Conservation (phyloP, 2,797 vertebrate genomes). For the Micromesistius poutassou region DNA sequence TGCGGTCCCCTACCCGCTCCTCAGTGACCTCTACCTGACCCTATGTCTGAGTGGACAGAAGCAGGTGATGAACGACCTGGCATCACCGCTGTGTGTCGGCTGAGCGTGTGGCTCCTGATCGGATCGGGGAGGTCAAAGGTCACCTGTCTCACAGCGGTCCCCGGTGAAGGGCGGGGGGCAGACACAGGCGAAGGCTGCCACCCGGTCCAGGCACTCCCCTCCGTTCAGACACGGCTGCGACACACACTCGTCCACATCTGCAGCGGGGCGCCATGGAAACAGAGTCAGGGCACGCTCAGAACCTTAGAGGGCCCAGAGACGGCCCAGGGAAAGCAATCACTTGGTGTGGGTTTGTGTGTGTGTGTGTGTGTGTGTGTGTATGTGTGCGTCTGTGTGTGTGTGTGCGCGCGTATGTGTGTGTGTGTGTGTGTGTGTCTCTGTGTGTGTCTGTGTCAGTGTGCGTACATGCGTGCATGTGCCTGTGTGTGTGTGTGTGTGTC, state of each 20-base stretch:
- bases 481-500: too few relatives aligned
- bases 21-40: not conserved
- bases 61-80: too few relatives aligned
- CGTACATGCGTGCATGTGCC: too few relatives aligned
- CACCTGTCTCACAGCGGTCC: conserved; percentile 87
- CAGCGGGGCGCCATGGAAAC: conserved; percentile 30
- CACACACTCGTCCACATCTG: conserved; percentile 85
- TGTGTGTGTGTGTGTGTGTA: too few relatives aligned
- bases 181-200: conserved; percentile 81
- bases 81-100: conserved; percentile 32
- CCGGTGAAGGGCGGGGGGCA: conserved; percentile 81
- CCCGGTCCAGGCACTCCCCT: conserved; percentile 78
- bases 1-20: not conserved
- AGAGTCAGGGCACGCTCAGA: not conserved
- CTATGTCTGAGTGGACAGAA: not conserved
- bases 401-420: too few relatives aligned
- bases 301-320: not conserved
- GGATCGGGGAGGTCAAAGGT: conserved; percentile 22
- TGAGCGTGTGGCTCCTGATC: conserved; percentile 10
- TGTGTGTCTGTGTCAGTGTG: too few relatives aligned
- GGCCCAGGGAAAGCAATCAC: too few relatives aligned
- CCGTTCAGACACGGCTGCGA: conserved; percentile 86
- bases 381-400: too few relatives aligned
- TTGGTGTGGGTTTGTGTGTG: too few relatives aligned
- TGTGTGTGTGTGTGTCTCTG: too few relatives aligned